These are phyloP conservation scores for Cydia fagiglandana DNA, from an alignment of 1,140 invertebrate genomes.

Conservation along the genomic window DNA sequence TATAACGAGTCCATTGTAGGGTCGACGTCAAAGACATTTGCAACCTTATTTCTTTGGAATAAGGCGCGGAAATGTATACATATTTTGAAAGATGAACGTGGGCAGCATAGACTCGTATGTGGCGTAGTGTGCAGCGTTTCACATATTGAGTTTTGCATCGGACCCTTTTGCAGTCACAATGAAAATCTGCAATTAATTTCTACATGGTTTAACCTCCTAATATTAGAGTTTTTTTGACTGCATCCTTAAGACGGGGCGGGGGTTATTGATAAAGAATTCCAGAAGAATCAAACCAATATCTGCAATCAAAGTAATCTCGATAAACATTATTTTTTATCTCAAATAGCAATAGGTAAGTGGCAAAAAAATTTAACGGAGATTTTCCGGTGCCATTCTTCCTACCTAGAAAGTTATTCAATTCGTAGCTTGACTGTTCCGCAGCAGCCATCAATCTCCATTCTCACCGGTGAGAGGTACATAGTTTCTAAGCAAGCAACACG, in stretches of 20 bases:
- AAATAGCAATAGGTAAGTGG: too few relatives aligned
- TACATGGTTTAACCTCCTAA: neutral
- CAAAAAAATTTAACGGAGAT: too few relatives aligned
- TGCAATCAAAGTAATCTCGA: too few relatives aligned
- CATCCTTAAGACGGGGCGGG: too few relatives aligned
- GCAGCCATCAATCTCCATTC: neutral
- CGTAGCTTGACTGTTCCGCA: neutral
- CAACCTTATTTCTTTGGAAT: neutral
- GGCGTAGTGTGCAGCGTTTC: neutral
- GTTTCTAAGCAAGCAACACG: neutral
- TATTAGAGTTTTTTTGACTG: too few relatives aligned
- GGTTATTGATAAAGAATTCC: too few relatives aligned
- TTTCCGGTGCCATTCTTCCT: too few relatives aligned
- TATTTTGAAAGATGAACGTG: neutral
- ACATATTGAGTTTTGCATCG: neutral
- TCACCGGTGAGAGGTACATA: constrained; percentile 1
- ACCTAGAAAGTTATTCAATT: too few relatives aligned
- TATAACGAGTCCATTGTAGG: constrained; percentile 4
- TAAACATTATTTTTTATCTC: too few relatives aligned
- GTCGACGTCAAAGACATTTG: neutral
- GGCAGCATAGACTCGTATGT: neutral
- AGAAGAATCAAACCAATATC: too few relatives aligned
- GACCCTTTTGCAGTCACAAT: neutral
- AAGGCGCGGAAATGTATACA: neutral
- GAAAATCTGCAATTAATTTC: neutral